A percentile compares a stretch with the other conserved stretches of the same genome.
Evolutionary conservation across 1,140 invertebrate species (phyloP).

Genomic region (Acromyrmex charruanus): DNA sequence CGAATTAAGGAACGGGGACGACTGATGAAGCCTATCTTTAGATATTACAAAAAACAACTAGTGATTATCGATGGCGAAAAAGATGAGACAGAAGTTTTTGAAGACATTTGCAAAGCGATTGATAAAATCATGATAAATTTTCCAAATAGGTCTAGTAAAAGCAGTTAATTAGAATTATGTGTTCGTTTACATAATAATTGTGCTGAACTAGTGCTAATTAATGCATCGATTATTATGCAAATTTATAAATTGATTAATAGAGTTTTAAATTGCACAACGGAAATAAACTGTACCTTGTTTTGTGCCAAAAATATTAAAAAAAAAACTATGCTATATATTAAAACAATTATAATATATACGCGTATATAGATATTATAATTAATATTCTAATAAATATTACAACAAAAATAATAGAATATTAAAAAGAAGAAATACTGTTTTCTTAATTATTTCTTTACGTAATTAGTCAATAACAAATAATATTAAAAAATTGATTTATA

Average conservation of each 20-base stretch:
- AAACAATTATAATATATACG: slow-evolving; percentile 14
- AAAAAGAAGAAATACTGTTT: neutral
- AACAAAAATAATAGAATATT: neutral
- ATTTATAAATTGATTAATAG: neutral
- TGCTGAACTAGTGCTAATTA: neutral
- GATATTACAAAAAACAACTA: slow-evolving; percentile 60
- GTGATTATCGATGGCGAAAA: slow-evolving; percentile 61
- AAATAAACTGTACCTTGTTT: neutral
- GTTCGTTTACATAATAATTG: neutral
- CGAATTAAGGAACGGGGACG: slow-evolving; percentile 44
- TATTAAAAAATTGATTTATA: no score
- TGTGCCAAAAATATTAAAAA: no score
- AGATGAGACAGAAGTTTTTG: slow-evolving; percentile 42
- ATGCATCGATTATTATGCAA: neutral
- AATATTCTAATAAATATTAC: slow-evolving; percentile 16
- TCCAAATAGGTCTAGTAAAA: slow-evolving; percentile 1
- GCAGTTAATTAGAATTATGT: neutral
- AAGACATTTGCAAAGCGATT: slow-evolving; percentile 42
- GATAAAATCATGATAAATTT: slow-evolving; percentile 22
- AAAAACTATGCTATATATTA: neutral
- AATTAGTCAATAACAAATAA: no score
- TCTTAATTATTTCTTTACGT: neutral
- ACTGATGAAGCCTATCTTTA: slow-evolving; percentile 50
- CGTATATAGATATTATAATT: neutral
- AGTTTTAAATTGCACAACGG: neutral